Percentiles rank a stretch among this genome's conserved stretches.
These are phyloP conservation scores for Coenonympha arcania DNA, from an alignment of 2,888 invertebrate genomes.

Conservation along the genomic window DNA sequence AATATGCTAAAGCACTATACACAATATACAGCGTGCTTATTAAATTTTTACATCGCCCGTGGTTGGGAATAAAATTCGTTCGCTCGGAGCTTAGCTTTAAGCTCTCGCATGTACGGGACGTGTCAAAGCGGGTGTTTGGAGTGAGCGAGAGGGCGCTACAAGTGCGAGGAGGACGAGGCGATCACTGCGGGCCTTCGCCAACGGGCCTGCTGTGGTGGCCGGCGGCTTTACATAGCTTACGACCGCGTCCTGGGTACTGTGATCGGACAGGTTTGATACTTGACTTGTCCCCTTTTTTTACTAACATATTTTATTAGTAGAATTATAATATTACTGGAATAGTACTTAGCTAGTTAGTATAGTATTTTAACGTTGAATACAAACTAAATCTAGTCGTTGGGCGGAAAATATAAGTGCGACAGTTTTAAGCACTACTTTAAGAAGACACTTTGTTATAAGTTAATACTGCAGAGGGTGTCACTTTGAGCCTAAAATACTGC, in stretches of 20 bases:
- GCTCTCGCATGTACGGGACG: constrained; percentile 36
- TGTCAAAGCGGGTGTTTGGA: constrained; percentile 35
- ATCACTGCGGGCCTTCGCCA: constrained; percentile 33
- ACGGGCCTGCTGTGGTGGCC: constrained; percentile 41
- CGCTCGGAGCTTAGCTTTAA: constrained; percentile 33
- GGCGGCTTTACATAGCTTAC: constrained; percentile 42
- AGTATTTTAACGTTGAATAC: neutral
- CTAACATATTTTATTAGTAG: neutral
- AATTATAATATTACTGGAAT: neutral
- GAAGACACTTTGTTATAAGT: neutral
- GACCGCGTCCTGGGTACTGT: constrained; percentile 39
- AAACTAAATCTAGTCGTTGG: neutral
- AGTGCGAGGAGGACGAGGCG: constrained; percentile 24
- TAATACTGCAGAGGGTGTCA: constrained; percentile 16
- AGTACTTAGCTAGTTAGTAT: no score
- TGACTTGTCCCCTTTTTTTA: constrained; percentile 9
- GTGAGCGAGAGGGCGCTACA: constrained; percentile 28
- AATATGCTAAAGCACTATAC: constrained; percentile 9
- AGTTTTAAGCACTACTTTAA: constrained; percentile 5
- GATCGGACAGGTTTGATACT: constrained; percentile 45
- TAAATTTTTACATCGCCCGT: constrained; percentile 42
- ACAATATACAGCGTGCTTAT: constrained; percentile 33
- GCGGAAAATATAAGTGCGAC: neutral
- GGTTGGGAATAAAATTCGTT: constrained; percentile 36
- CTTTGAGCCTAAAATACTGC: constrained; percentile 21